A percentile compares a stretch with the other conserved stretches of the same genome.
These are phyloP conservation scores for Protosalanx chinensis DNA, from an alignment of 2,797 vertebrate genomes.

Conservation along the genomic window DNA sequence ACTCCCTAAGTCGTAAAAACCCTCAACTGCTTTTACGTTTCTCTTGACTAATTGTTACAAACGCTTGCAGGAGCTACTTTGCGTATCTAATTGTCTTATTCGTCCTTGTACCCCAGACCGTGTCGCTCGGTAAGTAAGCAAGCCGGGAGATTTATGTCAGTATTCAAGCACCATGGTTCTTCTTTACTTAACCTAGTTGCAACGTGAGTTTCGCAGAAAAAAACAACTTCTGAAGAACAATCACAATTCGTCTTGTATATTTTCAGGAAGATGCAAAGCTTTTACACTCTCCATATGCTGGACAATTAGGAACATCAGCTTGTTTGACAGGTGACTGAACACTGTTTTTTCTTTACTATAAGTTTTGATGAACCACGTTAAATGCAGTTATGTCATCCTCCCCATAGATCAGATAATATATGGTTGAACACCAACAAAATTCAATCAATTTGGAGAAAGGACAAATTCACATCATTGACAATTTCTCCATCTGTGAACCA, in stretches of 20 bases:
- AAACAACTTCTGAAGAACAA: too few species aligned
- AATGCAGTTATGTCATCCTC: background rate
- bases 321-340: constrained; percentile 49
- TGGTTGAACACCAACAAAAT: constrained; percentile 55
- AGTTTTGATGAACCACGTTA: background rate
- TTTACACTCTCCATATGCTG: constrained; percentile 67
- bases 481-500: constrained; percentile 50
- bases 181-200: too few species aligned
- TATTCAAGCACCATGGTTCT: too few species aligned
- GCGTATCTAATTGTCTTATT: constrained; percentile 42
- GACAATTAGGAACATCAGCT: constrained; percentile 34
- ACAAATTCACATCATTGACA: constrained; percentile 51
- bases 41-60: background rate
- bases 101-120: constrained; percentile 30
- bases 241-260: background rate
- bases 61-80: constrained; percentile 47
- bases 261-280: constrained; percentile 46
- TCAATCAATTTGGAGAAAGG: constrained; percentile 31
- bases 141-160: background rate
- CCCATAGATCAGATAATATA: constrained; percentile 36
- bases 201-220: too few species aligned
- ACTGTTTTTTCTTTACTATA: background rate
- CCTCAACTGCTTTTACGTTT: background rate
- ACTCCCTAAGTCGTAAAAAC: background rate
- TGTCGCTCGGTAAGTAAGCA: constrained; percentile 55